Evolutionary conservation across 2,113 vertebrate species (phyloP).

Genomic region (Nanorana parkeri): DNA sequence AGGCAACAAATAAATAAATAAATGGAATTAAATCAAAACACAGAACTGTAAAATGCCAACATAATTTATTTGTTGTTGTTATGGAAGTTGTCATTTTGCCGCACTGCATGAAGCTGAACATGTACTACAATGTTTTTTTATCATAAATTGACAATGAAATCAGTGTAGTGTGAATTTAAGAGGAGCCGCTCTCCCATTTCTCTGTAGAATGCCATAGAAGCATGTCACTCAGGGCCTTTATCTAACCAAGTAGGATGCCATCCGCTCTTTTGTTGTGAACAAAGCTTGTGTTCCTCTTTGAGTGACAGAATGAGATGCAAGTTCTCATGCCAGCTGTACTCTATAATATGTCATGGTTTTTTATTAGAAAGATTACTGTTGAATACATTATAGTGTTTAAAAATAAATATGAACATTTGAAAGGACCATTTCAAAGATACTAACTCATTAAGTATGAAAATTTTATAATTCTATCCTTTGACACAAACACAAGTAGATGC

Average conservation of each 20-base stretch:
- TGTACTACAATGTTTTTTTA: constrained; percentile 20
- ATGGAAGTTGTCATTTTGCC: constrained; percentile 24
- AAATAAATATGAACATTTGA: not conserved
- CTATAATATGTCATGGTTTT: constrained; percentile 21
- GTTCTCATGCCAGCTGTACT: constrained; percentile 37
- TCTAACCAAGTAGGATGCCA: constrained; percentile 36
- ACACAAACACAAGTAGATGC: too few species aligned
- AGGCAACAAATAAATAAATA: not conserved
- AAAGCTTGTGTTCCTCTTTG: constrained; percentile 18
- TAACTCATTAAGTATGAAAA: not conserved
- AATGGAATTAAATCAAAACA: not conserved
- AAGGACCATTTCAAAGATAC: not conserved
- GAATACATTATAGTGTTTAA: not conserved
- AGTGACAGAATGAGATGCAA: constrained; percentile 1
- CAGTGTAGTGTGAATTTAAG: constrained; percentile 44
- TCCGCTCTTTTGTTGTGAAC: constrained; percentile 40
- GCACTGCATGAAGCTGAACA: constrained; percentile 15
- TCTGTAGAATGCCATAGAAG: constrained; percentile 4
- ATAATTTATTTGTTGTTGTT: constrained; percentile 35
- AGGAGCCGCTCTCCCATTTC: constrained; percentile 1
- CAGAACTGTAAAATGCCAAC: not conserved
- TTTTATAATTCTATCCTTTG: too few species aligned
- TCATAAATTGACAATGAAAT: constrained; percentile 33
- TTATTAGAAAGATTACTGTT: not conserved
- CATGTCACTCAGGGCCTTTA: constrained; percentile 40